These are phyloP conservation scores for Anneissia japonica DNA, from an alignment of 35 echinoderm and acorn worm species.

Conservation along the genomic window DNA sequence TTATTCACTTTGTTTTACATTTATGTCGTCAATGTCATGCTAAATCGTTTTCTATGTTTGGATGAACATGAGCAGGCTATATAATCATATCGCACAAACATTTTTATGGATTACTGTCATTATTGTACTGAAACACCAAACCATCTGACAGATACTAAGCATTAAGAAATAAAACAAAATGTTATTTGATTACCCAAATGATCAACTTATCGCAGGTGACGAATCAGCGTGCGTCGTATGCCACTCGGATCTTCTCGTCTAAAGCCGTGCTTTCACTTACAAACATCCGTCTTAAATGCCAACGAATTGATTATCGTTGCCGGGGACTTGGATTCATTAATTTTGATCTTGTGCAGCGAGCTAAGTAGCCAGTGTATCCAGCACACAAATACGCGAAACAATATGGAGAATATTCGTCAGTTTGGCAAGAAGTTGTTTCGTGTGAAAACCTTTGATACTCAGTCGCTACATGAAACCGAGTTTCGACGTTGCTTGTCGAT, in stretches of 20 bases:
- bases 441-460: constrained; percentile 38
- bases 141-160: no score
- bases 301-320: not conserved
- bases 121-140: no score
- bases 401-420: not conserved
- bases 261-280: not conserved
- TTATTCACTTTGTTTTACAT: no score
- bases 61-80: no score
- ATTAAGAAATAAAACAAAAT: no score
- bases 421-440: constrained; percentile 25
- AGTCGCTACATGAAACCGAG: constrained; percentile 32
- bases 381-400: not conserved
- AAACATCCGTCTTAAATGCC: not conserved
- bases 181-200: no score
- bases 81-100: no score
- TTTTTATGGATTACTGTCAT: no score
- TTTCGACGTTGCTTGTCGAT: constrained; percentile 68
- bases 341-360: not conserved
- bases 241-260: not conserved
- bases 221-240: not conserved
- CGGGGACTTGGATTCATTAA: not conserved
- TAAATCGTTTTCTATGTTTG: no score
- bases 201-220: not conserved
- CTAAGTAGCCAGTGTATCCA: not conserved
- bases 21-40: no score